Evolutionary conservation across 2,113 vertebrate genomes (phyloP).

Genomic region (Mirounga angustirostris): DNA sequence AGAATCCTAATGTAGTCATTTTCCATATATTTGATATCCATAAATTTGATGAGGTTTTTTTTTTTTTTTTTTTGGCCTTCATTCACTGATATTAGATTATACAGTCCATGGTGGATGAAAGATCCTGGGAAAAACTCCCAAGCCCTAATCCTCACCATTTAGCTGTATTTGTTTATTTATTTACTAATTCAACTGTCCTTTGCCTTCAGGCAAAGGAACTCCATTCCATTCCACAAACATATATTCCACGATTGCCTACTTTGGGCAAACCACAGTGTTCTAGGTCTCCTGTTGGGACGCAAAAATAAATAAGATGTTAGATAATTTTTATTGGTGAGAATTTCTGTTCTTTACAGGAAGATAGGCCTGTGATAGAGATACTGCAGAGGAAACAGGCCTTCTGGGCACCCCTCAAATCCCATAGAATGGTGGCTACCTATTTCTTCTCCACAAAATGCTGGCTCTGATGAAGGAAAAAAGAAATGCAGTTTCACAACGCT

Average conservation of each 20-base stretch:
- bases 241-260: background rate
- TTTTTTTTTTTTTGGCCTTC: background rate
- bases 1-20: conserved; percentile 43
- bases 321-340: background rate
- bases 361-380: background rate
- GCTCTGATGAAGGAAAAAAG: background rate
- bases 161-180: background rate
- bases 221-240: background rate
- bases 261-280: background rate
- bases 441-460: background rate
- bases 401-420: background rate
- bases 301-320: background rate
- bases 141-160: background rate
- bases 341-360: conserved; percentile 48
- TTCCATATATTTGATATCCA: conserved; percentile 53
- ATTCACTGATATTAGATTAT: background rate
- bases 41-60: background rate
- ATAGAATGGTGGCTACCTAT: background rate
- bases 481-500: conserved; percentile 26
- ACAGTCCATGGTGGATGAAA: background rate
- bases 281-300: background rate
- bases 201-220: background rate
- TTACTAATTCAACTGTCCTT: background rate
- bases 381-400: background rate
- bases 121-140: background rate